Conservation (phyloP, 2,797 vertebrate species). For the Ibycter americanus region DNA sequence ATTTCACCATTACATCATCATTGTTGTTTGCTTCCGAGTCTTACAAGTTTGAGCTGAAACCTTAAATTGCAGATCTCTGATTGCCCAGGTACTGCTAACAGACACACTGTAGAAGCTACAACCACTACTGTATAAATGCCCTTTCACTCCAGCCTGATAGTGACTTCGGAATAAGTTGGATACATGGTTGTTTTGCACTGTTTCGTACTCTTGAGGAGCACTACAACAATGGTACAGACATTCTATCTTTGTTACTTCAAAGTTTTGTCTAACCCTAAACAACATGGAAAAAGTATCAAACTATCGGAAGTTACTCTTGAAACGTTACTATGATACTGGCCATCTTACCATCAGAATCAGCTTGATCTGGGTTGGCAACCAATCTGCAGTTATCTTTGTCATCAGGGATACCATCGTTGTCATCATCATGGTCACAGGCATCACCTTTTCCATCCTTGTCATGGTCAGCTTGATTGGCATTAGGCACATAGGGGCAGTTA, state of each 20-base stretch:
- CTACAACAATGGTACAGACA: not conserved
- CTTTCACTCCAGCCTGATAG: not conserved
- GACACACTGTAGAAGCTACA: not conserved
- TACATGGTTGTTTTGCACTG: not conserved
- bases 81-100: not conserved
- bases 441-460: conserved; percentile 99
- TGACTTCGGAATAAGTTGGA: not conserved
- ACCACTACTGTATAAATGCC: not conserved
- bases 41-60: not conserved
- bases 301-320: not conserved
- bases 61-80: not conserved
- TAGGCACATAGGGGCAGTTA: conserved; percentile 97
- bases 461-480: conserved; percentile 97
- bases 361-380: conserved; percentile 91
- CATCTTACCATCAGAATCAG: conserved; percentile 89
- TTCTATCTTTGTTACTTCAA: not conserved
- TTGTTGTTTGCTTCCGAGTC: not conserved
- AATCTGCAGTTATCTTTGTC: conserved; percentile 96
- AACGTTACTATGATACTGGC: not conserved
- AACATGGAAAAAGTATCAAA: not conserved
- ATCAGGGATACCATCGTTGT: conserved; percentile 96
- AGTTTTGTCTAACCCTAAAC: not conserved
- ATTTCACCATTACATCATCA: not conserved
- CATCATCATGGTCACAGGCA: conserved; percentile 96
- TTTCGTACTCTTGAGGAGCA: not conserved